Evolutionary conservation across 2,113 vertebrate genomes (phyloP).

Genomic region (Brachyistius frenatus): DNA sequence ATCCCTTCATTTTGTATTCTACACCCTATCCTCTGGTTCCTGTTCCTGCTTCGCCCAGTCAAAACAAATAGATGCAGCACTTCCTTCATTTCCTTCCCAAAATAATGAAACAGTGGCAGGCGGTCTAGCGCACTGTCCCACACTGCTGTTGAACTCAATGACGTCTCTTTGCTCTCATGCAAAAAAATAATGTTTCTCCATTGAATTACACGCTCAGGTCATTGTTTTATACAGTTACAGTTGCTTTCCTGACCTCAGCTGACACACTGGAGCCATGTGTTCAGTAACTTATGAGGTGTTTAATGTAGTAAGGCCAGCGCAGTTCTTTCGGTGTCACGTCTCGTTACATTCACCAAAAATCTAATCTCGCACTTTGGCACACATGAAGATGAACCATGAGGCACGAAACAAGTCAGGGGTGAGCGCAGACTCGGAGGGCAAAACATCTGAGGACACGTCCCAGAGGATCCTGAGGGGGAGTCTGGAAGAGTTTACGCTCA

Average conservation of each 20-base stretch:
- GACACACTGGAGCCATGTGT: slow-evolving; percentile 29
- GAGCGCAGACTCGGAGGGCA: slow-evolving; percentile 35
- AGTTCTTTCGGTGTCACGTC: slow-evolving; percentile 15
- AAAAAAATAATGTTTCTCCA: slow-evolving; percentile 14
- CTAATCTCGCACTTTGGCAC: slow-evolving; percentile 44
- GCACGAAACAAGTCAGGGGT: slow-evolving; percentile 40
- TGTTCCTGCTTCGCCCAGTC: slow-evolving; percentile 60
- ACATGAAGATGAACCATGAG: slow-evolving; percentile 48
- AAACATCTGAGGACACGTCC: slow-evolving; percentile 53
- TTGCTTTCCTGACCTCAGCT: slow-evolving; percentile 31
- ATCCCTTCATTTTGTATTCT: slow-evolving; percentile 57
- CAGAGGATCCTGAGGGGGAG: slow-evolving; percentile 21
- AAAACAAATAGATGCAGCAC: slow-evolving; percentile 56
- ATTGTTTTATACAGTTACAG: slow-evolving; percentile 11
- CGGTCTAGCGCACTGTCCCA: slow-evolving; percentile 35
- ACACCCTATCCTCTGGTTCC: slow-evolving; percentile 56
- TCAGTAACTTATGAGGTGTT: slow-evolving; percentile 54
- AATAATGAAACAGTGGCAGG: slow-evolving; percentile 43
- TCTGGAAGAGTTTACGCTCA: slow-evolving; percentile 56
- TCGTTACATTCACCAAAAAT: slow-evolving; percentile 47
- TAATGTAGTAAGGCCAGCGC: slow-evolving; percentile 27
- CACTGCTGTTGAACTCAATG: slow-evolving; percentile 23
- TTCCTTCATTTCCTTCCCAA: slow-evolving; percentile 70
- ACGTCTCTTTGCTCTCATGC: slow-evolving; percentile 4
- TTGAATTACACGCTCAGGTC: slow-evolving; percentile 3